Conservation (phyloP, 2,888 invertebrate genomes). For the Erynnis tages region DNA sequence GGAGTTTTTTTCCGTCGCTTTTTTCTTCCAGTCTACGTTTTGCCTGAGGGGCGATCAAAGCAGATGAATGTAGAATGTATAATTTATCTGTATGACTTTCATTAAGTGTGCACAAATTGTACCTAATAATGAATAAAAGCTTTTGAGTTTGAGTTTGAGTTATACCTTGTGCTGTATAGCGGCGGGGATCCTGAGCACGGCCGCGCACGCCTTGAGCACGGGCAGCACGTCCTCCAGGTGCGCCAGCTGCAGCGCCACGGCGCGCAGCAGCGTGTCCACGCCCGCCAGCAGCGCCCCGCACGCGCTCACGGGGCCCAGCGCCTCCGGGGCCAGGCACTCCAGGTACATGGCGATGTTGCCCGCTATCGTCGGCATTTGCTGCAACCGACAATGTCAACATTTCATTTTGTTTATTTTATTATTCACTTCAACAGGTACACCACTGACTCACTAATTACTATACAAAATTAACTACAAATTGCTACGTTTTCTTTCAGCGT, state of each 20-base stretch:
- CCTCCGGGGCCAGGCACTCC: conserved; percentile 93
- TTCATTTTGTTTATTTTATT: too few species aligned
- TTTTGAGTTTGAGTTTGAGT: too few species aligned
- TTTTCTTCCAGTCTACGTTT: too few species aligned
- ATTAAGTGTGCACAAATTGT: too few species aligned
- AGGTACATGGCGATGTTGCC: conserved; percentile 97
- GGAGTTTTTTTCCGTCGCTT: too few species aligned
- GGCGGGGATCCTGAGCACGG: conserved; percentile 91
- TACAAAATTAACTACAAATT: too few species aligned
- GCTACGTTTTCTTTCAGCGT: too few species aligned
- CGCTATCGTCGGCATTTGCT: conserved; percentile 88
- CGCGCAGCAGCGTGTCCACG: conserved; percentile 92
- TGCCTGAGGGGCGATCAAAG: too few species aligned
- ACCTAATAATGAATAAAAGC: not conserved
- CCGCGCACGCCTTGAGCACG: conserved; percentile 88
- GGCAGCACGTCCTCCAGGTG: conserved; percentile 87
- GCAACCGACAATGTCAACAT: not conserved
- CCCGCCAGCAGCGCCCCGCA: conserved; percentile 90
- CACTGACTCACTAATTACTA: too few species aligned
- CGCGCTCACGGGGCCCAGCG: conserved; percentile 85
- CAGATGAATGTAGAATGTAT: too few species aligned
- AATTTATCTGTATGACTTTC: too few species aligned
- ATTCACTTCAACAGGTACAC: too few species aligned
- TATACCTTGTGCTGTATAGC: conserved; percentile 90
- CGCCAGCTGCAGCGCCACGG: conserved; percentile 85